These are phyloP conservation scores for Ypsolopha scabrella DNA, from an alignment of 2,888 invertebrate species.

Conservation along the genomic window DNA sequence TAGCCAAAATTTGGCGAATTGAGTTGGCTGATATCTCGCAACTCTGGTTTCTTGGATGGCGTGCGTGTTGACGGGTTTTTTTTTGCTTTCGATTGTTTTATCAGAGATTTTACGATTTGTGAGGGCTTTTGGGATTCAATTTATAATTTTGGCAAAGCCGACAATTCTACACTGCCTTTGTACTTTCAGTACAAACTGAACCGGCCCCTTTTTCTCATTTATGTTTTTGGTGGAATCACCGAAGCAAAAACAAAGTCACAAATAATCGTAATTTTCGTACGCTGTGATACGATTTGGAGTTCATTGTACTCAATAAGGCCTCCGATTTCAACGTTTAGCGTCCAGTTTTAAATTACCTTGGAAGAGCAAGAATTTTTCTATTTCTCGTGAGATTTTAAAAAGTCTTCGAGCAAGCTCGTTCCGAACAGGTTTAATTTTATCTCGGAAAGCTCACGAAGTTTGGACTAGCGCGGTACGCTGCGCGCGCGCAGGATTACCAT, in stretches of 20 bases:
- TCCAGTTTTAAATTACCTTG: neutral
- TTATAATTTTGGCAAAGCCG: too few relatives aligned
- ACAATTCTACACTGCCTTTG: too few relatives aligned
- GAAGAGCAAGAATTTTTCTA: neutral
- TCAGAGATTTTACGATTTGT: too few relatives aligned
- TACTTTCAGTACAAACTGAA: too few relatives aligned
- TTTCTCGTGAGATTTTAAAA: neutral
- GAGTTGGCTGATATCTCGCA: too few relatives aligned
- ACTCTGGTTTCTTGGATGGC: too few relatives aligned
- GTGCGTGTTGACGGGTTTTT: too few relatives aligned
- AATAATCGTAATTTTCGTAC: neutral
- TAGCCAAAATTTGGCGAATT: too few relatives aligned
- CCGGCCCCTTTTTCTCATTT: neutral
- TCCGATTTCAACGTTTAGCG: neutral
- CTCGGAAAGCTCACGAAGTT: slow-evolving; percentile 15
- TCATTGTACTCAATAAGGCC: neutral
- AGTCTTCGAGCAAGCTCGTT: neutral
- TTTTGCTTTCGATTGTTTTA: too few relatives aligned
- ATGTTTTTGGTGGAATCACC: neutral
- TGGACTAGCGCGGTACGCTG: slow-evolving; percentile 7
- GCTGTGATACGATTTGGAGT: neutral
- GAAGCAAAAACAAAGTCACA: neutral
- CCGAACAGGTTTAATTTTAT: slow-evolving; percentile 16
- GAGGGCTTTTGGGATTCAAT: too few relatives aligned
- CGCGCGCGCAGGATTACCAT: slow-evolving; percentile 30